Base-by-base conservation (phyloP, 2,797 vertebrate genomes). In the Microchirus variegatus region DNA sequence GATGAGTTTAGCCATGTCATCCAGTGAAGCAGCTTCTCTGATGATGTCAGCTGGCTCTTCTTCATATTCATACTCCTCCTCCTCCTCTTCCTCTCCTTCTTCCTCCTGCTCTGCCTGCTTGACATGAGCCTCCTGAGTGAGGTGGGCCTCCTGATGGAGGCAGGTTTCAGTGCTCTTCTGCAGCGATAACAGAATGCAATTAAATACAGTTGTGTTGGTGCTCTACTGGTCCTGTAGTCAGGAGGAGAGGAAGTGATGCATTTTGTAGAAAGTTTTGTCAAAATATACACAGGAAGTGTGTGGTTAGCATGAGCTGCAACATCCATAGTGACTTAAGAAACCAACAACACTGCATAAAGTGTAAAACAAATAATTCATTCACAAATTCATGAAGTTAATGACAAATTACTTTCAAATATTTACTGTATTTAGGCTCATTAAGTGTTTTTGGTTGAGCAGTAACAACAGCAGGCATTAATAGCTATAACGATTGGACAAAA, bases 1-100 rank as follows among this genome's bases (percentile, higher is more conserved):
- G 92, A 99, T 99, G 79, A 93, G 94, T 84, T 94, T 97, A 71
- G 97, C 96, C 84, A 97, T 93, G 73, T 96, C 92, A 63, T 99
- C 98, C 66, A 98, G 92, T 38, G 94, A 94, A 70, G 94, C 89
- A 44, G 89, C 91, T 82, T 94, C 94, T 65, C 93, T 93, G 9
- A 92, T 77, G 40, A 93, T 81, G 45, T 88, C 84, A 51, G 61
- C 67, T 12, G 55, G 75, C 47, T 87, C 82, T 36, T 80, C 56
- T 40, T 88, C 87, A 14, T 84, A 84, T 10, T 84, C 81, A 2
- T 88, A 68, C 53, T 86, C 86, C 7, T 73, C 73, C 2, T 82
- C 5, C 73, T 79, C 78, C 0, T 76, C 63, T 10, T 76, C 70
- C 18, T 70, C 55, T 17, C 2, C 14, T 18, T 66, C 63, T 48